Evolutionary conservation across 2,888 invertebrate species (phyloP).

Genomic region (Muscina levida): DNA sequence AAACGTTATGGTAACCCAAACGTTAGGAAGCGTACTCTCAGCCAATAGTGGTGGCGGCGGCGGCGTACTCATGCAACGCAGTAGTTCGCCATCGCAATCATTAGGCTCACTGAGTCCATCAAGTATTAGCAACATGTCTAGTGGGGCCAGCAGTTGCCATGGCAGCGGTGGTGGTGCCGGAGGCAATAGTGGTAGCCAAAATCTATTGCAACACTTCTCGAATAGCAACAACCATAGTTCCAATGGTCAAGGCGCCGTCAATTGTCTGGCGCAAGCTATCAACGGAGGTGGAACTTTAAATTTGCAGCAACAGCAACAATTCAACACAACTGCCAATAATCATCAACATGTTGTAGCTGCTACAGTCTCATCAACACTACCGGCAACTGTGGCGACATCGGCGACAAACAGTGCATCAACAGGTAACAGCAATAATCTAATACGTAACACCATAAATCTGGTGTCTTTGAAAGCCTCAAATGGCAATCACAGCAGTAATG

Average conservation of each 20-base stretch:
- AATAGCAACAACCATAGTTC: constrained; percentile 56
- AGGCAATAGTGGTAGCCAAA: constrained; percentile 36
- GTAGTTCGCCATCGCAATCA: constrained; percentile 79
- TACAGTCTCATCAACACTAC: constrained; percentile 66
- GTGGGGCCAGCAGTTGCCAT: constrained; percentile 78
- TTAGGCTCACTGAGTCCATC: constrained; percentile 79
- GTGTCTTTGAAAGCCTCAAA: constrained; percentile 68
- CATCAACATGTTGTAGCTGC: constrained; percentile 68
- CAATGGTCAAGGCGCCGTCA: constrained; percentile 30
- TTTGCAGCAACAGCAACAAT: constrained; percentile 66
- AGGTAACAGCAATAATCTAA: constrained; percentile 79
- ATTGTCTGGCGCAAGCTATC: constrained; percentile 57
- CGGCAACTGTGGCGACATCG: constrained; percentile 65
- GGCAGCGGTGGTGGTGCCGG: constrained; percentile 70
- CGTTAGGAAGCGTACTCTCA: constrained; percentile 69
- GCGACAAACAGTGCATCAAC: constrained; percentile 67
- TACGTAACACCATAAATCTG: constrained; percentile 79
- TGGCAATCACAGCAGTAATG: constrained; percentile 53
- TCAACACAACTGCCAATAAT: constrained; percentile 65
- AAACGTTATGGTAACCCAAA: constrained; percentile 74
- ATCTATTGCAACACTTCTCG: constrained; percentile 51
- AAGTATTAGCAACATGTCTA: constrained; percentile 80
- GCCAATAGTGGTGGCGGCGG: constrained; percentile 32
- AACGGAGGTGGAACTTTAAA: constrained; percentile 61
- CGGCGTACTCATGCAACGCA: constrained; percentile 72